phyloP scores from a whole-genome alignment of 2,888 invertebrate genomes.

The Hoplodrina blanda region DNA sequence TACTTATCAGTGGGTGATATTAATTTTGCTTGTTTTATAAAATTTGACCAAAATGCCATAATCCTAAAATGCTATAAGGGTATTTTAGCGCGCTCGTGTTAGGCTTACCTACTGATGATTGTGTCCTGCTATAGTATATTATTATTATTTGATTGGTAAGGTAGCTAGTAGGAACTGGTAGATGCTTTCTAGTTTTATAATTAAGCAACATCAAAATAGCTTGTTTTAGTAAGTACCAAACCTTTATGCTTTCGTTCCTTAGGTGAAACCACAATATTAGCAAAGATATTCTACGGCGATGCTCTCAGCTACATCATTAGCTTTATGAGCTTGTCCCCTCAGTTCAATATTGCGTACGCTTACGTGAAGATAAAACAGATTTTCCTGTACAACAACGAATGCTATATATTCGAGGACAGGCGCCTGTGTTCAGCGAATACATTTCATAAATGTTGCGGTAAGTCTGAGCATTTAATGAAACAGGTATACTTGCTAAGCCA shows the following conservation, averaged over 20 bases:
- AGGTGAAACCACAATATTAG: constrained; percentile 84
- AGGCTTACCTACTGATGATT: no score
- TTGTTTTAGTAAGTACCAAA: background rate
- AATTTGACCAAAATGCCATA: no score
- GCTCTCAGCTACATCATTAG: constrained; percentile 69
- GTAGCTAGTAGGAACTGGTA: no score
- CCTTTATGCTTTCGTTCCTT: constrained; percentile 10
- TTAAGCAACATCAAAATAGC: background rate
- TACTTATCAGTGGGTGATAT: no score
- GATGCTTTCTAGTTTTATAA: no score
- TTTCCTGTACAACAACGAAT: constrained; percentile 84
- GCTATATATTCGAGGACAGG: constrained; percentile 71
- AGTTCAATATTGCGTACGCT: constrained; percentile 84
- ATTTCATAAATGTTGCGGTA: constrained; percentile 84
- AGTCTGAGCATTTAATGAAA: constrained; percentile 54
- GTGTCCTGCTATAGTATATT: no score
- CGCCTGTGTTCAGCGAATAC: constrained; percentile 74
- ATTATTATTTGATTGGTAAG: no score
- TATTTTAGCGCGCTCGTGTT: no score
- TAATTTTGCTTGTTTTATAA: no score
- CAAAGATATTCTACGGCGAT: constrained; percentile 80
- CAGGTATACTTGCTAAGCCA: background rate
- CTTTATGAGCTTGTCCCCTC: constrained; percentile 81
- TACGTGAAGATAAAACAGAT: constrained; percentile 80
- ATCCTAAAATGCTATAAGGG: no score